Percentiles rank a stretch among this genome's conserved stretches.
phyloP scores from a whole-genome alignment of 1,140 invertebrate genomes.

The Ganaspis sp. region DNA sequence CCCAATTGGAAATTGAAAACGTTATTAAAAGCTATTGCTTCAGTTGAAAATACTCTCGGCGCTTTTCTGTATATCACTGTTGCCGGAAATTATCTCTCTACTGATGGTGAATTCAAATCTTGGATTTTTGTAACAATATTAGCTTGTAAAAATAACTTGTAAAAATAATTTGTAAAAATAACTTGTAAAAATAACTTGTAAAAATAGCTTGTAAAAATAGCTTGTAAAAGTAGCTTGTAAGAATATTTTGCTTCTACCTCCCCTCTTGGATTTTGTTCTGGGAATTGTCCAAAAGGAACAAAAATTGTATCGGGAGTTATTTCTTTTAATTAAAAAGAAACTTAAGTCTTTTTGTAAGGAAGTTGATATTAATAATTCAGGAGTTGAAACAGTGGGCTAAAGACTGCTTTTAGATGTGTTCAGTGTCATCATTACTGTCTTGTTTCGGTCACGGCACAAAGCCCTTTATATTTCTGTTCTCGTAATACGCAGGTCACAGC shows the following conservation, averaged over 20 bases:
- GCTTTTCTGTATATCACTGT: neutral
- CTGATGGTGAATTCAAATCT: too few relatives aligned
- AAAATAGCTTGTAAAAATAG: too few relatives aligned
- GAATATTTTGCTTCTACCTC: too few relatives aligned
- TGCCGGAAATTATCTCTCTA: neutral
- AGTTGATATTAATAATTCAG: neutral
- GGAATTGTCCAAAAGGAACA: too few relatives aligned
- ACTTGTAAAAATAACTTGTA: too few relatives aligned
- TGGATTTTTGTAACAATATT: too few relatives aligned
- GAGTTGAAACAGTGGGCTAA: neutral
- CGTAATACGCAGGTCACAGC: neutral
- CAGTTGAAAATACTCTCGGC: neutral
- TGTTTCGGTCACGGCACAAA: neutral
- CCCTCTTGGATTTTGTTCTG: too few relatives aligned
- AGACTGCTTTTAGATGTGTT: neutral
- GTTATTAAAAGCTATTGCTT: neutral
- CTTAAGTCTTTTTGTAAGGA: neutral
- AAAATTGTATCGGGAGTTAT: too few relatives aligned
- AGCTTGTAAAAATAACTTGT: too few relatives aligned
- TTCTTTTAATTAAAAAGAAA: neutral
- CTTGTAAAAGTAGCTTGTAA: too few relatives aligned
- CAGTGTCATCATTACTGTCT: slow-evolving; percentile 5
- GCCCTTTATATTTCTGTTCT: slow-evolving; percentile 1
- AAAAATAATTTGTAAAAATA: too few relatives aligned
- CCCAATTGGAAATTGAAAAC: neutral